Evolutionary conservation across 2,797 vertebrate genomes (phyloP).

Genomic region (Selene dorsalis): DNA sequence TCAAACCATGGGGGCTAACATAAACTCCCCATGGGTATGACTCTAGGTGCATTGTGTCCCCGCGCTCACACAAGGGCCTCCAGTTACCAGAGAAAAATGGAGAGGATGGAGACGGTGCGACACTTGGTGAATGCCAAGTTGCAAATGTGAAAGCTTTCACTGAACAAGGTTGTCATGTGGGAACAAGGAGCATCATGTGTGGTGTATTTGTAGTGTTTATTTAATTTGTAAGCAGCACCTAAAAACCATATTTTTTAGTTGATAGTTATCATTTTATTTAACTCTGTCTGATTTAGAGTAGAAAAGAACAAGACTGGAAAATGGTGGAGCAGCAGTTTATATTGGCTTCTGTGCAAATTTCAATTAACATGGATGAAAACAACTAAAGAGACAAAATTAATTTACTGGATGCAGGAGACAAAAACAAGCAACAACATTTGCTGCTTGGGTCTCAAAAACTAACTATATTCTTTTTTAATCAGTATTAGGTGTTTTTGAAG

Average conservation of each 20-base stretch:
- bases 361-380: background rate
- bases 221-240: no score
- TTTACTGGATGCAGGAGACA: background rate
- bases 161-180: background rate
- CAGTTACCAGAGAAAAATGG: slow-evolving; percentile 28
- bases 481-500: background rate
- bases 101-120: background rate
- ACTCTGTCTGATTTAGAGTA: no score
- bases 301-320: no score
- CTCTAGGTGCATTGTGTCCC: slow-evolving; percentile 55
- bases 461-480: background rate
- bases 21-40: slow-evolving; percentile 56
- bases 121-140: slow-evolving; percentile 21
- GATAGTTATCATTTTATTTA: no score
- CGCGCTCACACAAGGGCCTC: slow-evolving; percentile 57
- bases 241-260: no score
- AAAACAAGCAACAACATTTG: background rate
- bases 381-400: background rate
- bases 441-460: no score
- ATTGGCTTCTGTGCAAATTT: slow-evolving; percentile 1
- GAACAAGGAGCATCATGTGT: no score
- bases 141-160: slow-evolving; percentile 6
- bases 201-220: no score
- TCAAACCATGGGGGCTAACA: slow-evolving; percentile 57
- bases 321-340: no score